These are phyloP conservation scores for Drosophila nigricruria DNA, from an alignment of 2,888 invertebrate genomes.

Conservation along the genomic window DNA sequence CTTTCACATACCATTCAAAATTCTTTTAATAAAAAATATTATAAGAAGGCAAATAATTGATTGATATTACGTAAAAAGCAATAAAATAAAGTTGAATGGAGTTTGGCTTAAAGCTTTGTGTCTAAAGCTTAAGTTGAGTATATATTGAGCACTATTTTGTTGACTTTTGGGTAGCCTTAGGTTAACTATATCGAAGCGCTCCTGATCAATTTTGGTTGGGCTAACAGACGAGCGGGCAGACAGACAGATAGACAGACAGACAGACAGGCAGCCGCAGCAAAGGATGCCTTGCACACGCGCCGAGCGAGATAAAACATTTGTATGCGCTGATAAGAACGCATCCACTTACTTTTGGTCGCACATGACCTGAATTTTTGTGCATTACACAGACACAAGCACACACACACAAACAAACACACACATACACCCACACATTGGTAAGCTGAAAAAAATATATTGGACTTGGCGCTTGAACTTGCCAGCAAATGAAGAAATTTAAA, in stretches of 20 bases:
- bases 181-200: not conserved
- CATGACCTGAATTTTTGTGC: constrained; percentile 76
- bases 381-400: constrained; percentile 28
- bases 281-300: constrained; percentile 67
- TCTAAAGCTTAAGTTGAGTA: too few relatives aligned
- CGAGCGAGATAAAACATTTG: constrained; percentile 76
- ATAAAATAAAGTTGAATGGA: not conserved
- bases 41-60: too few relatives aligned
- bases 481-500: constrained; percentile 77
- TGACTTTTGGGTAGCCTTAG: not conserved
- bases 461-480: constrained; percentile 60
- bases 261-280: constrained; percentile 41
- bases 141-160: not conserved
- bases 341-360: constrained; percentile 79
- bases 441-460: constrained; percentile 45
- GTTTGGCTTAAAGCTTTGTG: not conserved
- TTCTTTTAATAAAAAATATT: not conserved
- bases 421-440: constrained; percentile 14
- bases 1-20: not conserved
- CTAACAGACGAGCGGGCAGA: not conserved
- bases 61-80: not conserved
- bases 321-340: constrained; percentile 80
- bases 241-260: not conserved
- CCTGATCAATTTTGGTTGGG: constrained; percentile 12
- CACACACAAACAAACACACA: constrained; percentile 9